A percentile compares a stretch with the other conserved stretches of the same genome.
phyloP scores from a whole-genome alignment of 1,140 invertebrate genomes.

The Camponotus vicinus region DNA sequence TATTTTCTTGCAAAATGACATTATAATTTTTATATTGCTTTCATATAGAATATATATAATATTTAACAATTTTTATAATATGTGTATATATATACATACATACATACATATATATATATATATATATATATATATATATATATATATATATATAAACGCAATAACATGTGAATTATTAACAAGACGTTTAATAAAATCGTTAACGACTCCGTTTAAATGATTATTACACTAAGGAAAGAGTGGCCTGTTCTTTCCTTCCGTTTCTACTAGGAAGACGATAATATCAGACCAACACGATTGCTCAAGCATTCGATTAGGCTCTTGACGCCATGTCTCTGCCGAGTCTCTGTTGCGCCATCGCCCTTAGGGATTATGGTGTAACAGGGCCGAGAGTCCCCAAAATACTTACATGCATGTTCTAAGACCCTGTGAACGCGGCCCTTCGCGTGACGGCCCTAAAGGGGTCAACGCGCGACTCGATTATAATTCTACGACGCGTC shows the following conservation, averaged over 20 bases:
- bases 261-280: neutral
- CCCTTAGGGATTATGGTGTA: slow-evolving; percentile 50
- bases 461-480: slow-evolving; percentile 62
- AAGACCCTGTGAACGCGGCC: slow-evolving; percentile 76
- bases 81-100: too few relatives aligned
- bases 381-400: slow-evolving; percentile 69
- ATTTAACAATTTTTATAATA: too few relatives aligned
- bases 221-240: neutral
- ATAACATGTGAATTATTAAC: too few relatives aligned
- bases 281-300: neutral
- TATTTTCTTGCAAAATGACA: neutral
- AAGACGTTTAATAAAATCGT: too few relatives aligned
- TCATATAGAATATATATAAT: too few relatives aligned
- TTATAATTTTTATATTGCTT: too few relatives aligned
- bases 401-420: slow-evolving; percentile 70
- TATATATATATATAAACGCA: too few relatives aligned
- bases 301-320: neutral
- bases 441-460: slow-evolving; percentile 74
- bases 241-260: neutral
- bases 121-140: too few relatives aligned
- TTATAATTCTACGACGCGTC: slow-evolving; percentile 13
- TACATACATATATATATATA: too few relatives aligned
- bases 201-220: neutral
- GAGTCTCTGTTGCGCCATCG: slow-evolving; percentile 26
- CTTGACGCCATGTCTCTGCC: neutral